phyloP scores from a whole-genome alignment of 2,797 vertebrate species.

The Arctocebus calabarensis region DNA sequence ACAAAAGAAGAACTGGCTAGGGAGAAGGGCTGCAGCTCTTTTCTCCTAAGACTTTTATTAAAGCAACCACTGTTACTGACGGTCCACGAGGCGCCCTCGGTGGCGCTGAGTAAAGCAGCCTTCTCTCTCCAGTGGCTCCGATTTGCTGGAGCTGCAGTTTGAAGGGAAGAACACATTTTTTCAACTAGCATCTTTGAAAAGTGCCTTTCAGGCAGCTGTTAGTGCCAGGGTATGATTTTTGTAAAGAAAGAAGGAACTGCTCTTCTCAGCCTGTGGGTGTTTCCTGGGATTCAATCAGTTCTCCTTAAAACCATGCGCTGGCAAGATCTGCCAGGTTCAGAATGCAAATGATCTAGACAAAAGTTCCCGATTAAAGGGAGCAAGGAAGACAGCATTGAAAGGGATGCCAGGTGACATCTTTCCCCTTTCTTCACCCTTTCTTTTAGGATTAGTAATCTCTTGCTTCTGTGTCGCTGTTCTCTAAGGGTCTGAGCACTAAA shows the following conservation, averaged over 20 bases:
- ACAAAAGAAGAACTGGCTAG: neutral
- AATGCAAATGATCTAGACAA: conserved; percentile 9
- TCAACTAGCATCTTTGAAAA: conserved; percentile 25
- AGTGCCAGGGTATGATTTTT: conserved; percentile 1
- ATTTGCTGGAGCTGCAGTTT: neutral
- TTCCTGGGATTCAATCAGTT: conserved; percentile 21
- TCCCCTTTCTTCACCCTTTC: neutral
- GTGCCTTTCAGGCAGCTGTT: conserved; percentile 47
- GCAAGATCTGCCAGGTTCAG: neutral
- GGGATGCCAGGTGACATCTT: neutral
- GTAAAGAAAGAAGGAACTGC: neutral
- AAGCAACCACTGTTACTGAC: neutral
- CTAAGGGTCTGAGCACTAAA: neutral
- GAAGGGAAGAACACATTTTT: neutral
- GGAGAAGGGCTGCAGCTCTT: neutral
- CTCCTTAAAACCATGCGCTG: neutral
- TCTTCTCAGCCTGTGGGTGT: conserved; percentile 43
- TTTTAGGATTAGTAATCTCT: conserved; percentile 12
- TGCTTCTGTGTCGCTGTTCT: neutral
- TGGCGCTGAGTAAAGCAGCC: neutral
- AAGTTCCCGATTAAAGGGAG: neutral
- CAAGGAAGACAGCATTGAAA: neutral
- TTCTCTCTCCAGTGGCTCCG: neutral
- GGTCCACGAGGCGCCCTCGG: neutral
- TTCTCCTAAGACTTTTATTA: neutral